Percentiles rank a stretch among this genome's conserved stretches.
Conservation (phyloP, 1,140 invertebrate genomes). For the Bilobella aurantiaca region DNA sequence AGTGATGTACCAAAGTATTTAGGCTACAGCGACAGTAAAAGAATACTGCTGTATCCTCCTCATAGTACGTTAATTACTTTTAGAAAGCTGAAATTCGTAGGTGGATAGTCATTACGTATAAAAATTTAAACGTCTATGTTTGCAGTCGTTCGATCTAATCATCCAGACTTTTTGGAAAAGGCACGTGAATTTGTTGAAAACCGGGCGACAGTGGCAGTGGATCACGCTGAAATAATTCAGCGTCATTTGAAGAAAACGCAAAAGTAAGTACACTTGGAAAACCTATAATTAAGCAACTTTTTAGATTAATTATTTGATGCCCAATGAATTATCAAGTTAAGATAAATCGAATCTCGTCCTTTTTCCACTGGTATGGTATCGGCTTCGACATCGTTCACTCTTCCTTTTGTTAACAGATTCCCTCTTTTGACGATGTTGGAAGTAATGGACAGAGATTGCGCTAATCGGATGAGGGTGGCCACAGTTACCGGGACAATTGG, state of each 20-base stretch:
- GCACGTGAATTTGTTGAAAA: not conserved
- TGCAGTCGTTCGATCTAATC: not conserved
- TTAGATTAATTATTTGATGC: not conserved
- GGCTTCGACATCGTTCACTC: not conserved
- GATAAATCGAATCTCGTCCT: not conserved
- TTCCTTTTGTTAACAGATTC: not conserved
- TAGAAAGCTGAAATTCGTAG: too few relatives aligned
- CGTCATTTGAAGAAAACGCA: not conserved
- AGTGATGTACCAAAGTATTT: slow-evolving; percentile 17
- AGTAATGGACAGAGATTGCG: slow-evolving; percentile 88
- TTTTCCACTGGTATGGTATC: not conserved
- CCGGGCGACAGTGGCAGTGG: not conserved
- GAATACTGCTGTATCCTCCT: slow-evolving; percentile 2
- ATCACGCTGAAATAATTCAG: not conserved
- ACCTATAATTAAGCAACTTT: not conserved
- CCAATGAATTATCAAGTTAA: too few relatives aligned
- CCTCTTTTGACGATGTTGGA: slow-evolving; percentile 43
- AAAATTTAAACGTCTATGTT: not conserved
- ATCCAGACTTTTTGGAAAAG: slow-evolving; percentile 5
- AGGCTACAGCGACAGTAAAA: slow-evolving; percentile 5
- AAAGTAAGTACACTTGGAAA: not conserved
- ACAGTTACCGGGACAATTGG: slow-evolving; percentile 80
- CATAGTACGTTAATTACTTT: not conserved
- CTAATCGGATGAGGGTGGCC: slow-evolving; percentile 83
- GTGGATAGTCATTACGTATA: too few relatives aligned